Evolutionary conservation across 2,797 vertebrate species (phyloP), one percentile per base, ranked within the genome.

Genomic region (Percopsis omiscomaycus): DNA sequence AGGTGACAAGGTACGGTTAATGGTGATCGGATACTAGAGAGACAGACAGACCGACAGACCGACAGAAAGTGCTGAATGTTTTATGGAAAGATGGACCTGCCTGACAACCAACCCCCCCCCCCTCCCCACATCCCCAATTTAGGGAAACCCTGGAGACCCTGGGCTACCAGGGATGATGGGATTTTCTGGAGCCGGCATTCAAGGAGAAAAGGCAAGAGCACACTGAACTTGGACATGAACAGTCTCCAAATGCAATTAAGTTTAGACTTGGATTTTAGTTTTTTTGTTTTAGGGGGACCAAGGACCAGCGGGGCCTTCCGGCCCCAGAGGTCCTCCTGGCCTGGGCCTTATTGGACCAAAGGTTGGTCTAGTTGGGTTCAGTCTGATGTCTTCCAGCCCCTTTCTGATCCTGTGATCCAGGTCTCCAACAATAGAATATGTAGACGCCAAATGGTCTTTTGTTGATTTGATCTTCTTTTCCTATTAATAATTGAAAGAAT

Each of bases 1-100:
- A 91, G 95, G 95, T 56, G 93, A 94, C 62, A 94, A 95, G 94
- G 95, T 96, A 83, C 4, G 52, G 42, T 45, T 44, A 16, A 15
- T 14, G 2, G 4, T 11, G 52, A 30, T 6, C n/a, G 14, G 3
- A 4, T 12, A 57, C 11, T 14, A 3, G 6, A 47, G 28, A 55
- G 10, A 14, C 37, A 32, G 16, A 55, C 22, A 53, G 42, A 5
- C 22, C 29, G 4, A 48, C 53, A 52, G 13, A 52, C 54, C 29
- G 15, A 54, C 15, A 15, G 28, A 13, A 12, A 32, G 10, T 52
- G 47, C 28, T 10, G 10, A 45, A 29, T 54, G 11, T 55, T 50
- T 22, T 15, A 3, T 56, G 8, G 60, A 59, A 75, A 47, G 8
- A 13, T 44, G 49, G 27, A 66, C 56, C 16, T 68, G 42, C 68